These are phyloP conservation scores for Rotaria socialis DNA, from an alignment of 2,888 invertebrate species.

Conservation along the genomic window DNA sequence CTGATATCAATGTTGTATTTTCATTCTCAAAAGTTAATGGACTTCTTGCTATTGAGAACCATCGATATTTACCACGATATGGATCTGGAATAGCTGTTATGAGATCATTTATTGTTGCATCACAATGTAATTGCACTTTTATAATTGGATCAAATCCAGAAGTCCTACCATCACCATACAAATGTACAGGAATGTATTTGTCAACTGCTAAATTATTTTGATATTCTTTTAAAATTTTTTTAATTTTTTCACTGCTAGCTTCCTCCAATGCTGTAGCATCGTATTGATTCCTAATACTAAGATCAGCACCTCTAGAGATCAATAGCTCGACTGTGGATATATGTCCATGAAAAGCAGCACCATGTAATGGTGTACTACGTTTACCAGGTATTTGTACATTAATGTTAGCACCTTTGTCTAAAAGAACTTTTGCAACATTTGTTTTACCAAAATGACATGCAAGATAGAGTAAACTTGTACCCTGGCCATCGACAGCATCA, in stretches of 20 bases:
- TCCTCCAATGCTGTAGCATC: background rate
- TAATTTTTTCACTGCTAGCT: background rate
- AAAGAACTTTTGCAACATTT: background rate
- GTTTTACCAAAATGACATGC: background rate
- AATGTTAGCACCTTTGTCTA: background rate
- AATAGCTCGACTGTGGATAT: background rate
- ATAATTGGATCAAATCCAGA: background rate
- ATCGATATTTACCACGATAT: background rate
- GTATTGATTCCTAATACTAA: background rate
- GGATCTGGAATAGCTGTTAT: background rate
- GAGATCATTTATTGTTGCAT: background rate
- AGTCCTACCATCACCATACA: background rate
- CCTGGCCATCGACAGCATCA: background rate
- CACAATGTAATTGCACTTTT: background rate
- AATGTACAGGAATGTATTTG: background rate
- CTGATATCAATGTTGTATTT: background rate
- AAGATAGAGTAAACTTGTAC: conserved; percentile 18
- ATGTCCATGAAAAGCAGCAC: background rate
- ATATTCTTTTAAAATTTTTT: background rate
- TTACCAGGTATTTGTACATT: background rate
- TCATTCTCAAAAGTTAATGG: background rate
- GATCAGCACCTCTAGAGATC: background rate
- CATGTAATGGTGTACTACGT: background rate
- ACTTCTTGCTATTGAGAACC: background rate
- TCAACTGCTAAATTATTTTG: background rate